phyloP scores from a whole-genome alignment of 2,888 invertebrate species.

The Agrypnus murinus region DNA sequence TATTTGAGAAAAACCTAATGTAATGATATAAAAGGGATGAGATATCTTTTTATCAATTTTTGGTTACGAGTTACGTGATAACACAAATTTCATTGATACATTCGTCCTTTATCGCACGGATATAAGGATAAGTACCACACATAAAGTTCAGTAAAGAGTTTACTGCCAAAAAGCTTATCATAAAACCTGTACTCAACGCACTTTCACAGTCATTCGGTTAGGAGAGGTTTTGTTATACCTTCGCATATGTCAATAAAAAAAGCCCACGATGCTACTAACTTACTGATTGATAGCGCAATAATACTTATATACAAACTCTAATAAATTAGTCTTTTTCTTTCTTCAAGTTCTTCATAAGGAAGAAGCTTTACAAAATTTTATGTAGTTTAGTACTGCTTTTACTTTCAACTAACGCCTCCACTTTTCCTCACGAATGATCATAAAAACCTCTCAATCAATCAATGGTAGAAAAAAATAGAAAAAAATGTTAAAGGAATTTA shows the following conservation, averaged over 20 bases:
- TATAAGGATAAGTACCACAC: neutral
- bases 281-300: neutral
- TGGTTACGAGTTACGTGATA: neutral
- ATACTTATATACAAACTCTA: neutral
- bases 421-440: slow-evolving; percentile 11
- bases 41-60: neutral
- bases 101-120: slow-evolving; percentile 4
- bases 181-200: neutral
- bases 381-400: neutral
- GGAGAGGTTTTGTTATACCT: neutral
- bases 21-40: slow-evolving; percentile 1
- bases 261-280: neutral
- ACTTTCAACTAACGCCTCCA: slow-evolving; percentile 25
- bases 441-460: slow-evolving; percentile 22
- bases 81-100: neutral
- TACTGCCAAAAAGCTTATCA: slow-evolving; percentile 1
- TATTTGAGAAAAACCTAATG: slow-evolving; percentile 13
- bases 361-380: neutral
- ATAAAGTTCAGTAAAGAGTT: slow-evolving; percentile 3
- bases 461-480: slow-evolving; percentile 2
- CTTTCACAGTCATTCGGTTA: neutral
- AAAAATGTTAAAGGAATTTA: too few relatives aligned
- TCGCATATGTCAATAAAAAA: neutral
- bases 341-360: too few relatives aligned
- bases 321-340: neutral